phyloP scores from a whole-genome alignment of 2,888 invertebrate species.

The Yponomeuta plumbellus region DNA sequence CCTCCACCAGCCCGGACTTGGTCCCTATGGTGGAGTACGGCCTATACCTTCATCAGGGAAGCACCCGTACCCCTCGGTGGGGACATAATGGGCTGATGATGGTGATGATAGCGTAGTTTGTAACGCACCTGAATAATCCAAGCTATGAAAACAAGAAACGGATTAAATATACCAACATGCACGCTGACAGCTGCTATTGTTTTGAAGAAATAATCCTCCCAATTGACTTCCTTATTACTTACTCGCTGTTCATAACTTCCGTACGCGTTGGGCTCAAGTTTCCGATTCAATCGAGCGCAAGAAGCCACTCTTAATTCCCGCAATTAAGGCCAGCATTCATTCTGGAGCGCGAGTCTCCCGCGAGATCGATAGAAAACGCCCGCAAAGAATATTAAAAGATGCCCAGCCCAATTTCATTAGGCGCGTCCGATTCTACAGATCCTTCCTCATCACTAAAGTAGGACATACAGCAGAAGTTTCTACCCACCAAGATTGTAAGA shows the following conservation, averaged over 20 bases:
- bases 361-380: background rate
- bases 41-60: too few relatives aligned
- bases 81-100: too few relatives aligned
- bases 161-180: too few relatives aligned
- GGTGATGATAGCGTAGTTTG: too few relatives aligned
- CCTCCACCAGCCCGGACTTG: too few relatives aligned
- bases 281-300: background rate
- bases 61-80: too few relatives aligned
- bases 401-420: slow-evolving; percentile 22
- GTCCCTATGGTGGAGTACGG: too few relatives aligned
- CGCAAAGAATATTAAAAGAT: slow-evolving; percentile 6
- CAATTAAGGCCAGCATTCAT: background rate
- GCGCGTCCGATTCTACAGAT: slow-evolving; percentile 20
- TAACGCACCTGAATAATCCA: too few relatives aligned
- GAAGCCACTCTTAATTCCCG: background rate
- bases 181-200: too few relatives aligned
- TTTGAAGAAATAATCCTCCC: too few relatives aligned
- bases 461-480: background rate
- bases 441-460: slow-evolving; percentile 14
- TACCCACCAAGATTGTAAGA: too few relatives aligned
- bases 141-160: too few relatives aligned
- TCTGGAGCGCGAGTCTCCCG: background rate
- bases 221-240: background rate
- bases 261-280: background rate
- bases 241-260: background rate